These are phyloP conservation scores for Clarias magur DNA, from an alignment of 2,113 vertebrate species.

Conservation along the genomic window DNA sequence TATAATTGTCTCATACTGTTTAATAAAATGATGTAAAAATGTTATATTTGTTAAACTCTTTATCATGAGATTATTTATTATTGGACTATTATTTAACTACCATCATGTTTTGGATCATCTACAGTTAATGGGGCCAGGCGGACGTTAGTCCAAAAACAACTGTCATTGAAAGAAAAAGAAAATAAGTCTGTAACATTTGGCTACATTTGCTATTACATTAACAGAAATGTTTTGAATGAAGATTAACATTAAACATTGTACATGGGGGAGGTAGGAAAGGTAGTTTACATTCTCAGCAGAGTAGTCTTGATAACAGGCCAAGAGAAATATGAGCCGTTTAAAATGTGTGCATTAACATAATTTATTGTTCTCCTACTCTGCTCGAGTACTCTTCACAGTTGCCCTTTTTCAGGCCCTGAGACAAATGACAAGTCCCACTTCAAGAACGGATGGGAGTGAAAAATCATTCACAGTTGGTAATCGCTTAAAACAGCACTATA, in stretches of 20 bases:
- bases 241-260: slow-evolving; percentile 80
- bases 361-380: slow-evolving; percentile 75
- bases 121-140: slow-evolving; percentile 69
- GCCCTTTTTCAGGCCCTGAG: slow-evolving; percentile 53
- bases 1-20: slow-evolving; percentile 47
- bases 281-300: slow-evolving; percentile 81
- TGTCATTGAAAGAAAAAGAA: slow-evolving; percentile 61
- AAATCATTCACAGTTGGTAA: slow-evolving; percentile 82
- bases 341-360: slow-evolving; percentile 83
- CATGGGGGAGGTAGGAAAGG: slow-evolving; percentile 64
- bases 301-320: slow-evolving; percentile 81
- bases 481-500: slow-evolving; percentile 88
- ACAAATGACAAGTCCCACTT: slow-evolving; percentile 74
- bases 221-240: slow-evolving; percentile 76
- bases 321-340: slow-evolving; percentile 79
- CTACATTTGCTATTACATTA: slow-evolving; percentile 75
- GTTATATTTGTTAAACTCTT: neutral
- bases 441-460: slow-evolving; percentile 71
- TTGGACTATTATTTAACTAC: slow-evolving; percentile 4
- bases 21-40: neutral
- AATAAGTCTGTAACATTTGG: slow-evolving; percentile 70
- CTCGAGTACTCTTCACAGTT: slow-evolving; percentile 39
- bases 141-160: slow-evolving; percentile 64
- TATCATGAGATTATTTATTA: slow-evolving; percentile 8
- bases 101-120: slow-evolving; percentile 61